phyloP scores from a whole-genome alignment of 37 sponge, comb jelly and placozoan genomes.

The Eunapius fragilis region DNA sequence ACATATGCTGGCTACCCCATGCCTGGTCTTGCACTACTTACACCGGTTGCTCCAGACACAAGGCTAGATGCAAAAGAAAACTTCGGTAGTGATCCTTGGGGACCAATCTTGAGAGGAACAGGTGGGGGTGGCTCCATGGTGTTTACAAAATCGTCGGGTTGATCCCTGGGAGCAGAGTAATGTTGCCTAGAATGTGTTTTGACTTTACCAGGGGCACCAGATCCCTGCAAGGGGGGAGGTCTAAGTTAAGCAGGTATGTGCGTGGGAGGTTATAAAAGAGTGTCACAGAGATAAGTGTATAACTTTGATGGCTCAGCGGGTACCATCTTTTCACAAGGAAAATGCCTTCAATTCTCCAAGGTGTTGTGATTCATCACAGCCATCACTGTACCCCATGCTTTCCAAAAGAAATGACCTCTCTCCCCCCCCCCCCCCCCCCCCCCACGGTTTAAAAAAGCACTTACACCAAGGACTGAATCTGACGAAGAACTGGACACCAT shows the following conservation, averaged over 20 bases:
- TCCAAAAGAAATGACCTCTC: not conserved
- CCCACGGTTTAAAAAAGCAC: not conserved
- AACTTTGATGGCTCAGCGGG: not conserved
- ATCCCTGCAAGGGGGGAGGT: not conserved
- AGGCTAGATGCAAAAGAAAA: not conserved
- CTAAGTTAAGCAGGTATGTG: too few species aligned
- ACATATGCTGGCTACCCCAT: too few species aligned
- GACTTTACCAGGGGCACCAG: not conserved
- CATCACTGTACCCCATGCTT: not conserved
- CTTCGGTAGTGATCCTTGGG: not conserved
- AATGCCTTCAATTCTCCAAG: slow-evolving; percentile 11
- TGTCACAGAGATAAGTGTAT: not conserved
- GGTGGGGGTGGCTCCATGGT: slow-evolving; percentile 43
- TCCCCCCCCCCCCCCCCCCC: too few species aligned
- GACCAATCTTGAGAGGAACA: slow-evolving; percentile 17
- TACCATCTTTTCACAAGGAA: not conserved
- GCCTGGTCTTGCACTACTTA: not conserved
- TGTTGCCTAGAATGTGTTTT: not conserved
- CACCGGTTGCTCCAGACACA: not conserved
- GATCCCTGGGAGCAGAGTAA: not conserved
- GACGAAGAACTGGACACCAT: not conserved
- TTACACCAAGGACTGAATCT: not conserved
- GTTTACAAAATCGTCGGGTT: slow-evolving; percentile 5
- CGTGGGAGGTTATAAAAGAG: not conserved
- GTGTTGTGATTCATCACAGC: not conserved